Evolutionary conservation across 1,140 invertebrate species (phyloP).

Genomic region (Panagrolaimus sp.): DNA sequence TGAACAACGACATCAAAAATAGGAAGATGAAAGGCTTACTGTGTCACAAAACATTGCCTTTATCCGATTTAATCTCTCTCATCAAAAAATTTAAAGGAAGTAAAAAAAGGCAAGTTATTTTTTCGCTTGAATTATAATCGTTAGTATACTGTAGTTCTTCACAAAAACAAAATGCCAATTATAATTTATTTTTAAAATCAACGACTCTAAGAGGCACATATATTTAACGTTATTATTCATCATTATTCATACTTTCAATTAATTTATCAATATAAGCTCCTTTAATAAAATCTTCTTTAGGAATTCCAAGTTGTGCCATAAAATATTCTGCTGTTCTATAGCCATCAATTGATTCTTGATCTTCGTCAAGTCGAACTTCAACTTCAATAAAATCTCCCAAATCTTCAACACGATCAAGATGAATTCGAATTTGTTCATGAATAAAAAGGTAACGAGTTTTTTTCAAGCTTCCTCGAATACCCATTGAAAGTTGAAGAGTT

Average conservation of each 20-base stretch:
- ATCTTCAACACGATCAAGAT: slow-evolving; percentile 71
- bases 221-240: too few relatives aligned
- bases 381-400: slow-evolving; percentile 72
- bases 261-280: slow-evolving; percentile 72
- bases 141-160: too few relatives aligned
- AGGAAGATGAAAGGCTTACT: too few relatives aligned
- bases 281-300: slow-evolving; percentile 66
- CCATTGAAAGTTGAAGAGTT: slow-evolving; percentile 54
- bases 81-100: not conserved
- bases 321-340: slow-evolving; percentile 69
- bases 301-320: slow-evolving; percentile 67
- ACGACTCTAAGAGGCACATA: too few relatives aligned
- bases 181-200: too few relatives aligned
- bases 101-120: too few relatives aligned
- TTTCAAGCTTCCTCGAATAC: slow-evolving; percentile 66
- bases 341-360: slow-evolving; percentile 68
- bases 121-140: too few relatives aligned
- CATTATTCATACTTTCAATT: slow-evolving; percentile 8
- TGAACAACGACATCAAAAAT: too few relatives aligned
- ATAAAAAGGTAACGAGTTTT: slow-evolving; percentile 73
- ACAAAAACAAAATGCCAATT: too few relatives aligned
- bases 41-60: too few relatives aligned
- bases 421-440: slow-evolving; percentile 64
- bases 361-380: slow-evolving; percentile 67
- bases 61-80: not conserved